A percentile compares a stretch with the other conserved stretches of the same genome.
Evolutionary conservation across 2,888 invertebrate genomes (phyloP).

Genomic region (Ochropleura leucogaster): DNA sequence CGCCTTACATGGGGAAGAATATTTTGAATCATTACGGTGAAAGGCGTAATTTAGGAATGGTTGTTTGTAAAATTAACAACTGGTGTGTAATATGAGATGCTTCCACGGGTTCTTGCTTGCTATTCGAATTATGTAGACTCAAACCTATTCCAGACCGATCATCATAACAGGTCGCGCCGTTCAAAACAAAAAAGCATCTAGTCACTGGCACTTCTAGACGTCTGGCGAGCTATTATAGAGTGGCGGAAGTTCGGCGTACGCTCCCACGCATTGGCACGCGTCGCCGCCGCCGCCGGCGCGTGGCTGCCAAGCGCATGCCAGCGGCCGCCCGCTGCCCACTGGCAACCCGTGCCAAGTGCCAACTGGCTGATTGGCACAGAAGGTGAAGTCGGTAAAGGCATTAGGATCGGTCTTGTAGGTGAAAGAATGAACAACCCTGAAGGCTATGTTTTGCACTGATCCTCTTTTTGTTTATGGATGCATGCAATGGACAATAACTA

Average conservation of each 20-base stretch:
- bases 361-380: conserved; percentile 48
- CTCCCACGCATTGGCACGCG: conserved; percentile 88
- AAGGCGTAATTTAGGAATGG: conserved; percentile 14
- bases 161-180: conserved; percentile 21
- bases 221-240: conserved; percentile 60
- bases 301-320: conserved; percentile 65
- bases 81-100: conserved; percentile 10
- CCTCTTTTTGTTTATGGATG: background rate
- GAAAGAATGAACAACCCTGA: background rate
- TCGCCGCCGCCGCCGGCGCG: conserved; percentile 66
- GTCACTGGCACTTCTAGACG: conserved; percentile 57
- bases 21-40: conserved; percentile 31
- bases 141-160: background rate
- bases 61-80: conserved; percentile 1
- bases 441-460: background rate
- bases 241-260: conserved; percentile 83
- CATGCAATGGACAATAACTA: background rate
- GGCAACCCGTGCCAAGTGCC: conserved; percentile 51
- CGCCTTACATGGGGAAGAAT: conserved; percentile 36
- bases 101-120: background rate
- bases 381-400: conserved; percentile 34
- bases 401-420: background rate
- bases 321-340: conserved; percentile 52
- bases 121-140: conserved; percentile 1
- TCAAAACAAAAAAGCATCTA: conserved; percentile 44